Evolutionary conservation across 1,140 invertebrate genomes (phyloP).

Genomic region (Drosophila repletoides): DNA sequence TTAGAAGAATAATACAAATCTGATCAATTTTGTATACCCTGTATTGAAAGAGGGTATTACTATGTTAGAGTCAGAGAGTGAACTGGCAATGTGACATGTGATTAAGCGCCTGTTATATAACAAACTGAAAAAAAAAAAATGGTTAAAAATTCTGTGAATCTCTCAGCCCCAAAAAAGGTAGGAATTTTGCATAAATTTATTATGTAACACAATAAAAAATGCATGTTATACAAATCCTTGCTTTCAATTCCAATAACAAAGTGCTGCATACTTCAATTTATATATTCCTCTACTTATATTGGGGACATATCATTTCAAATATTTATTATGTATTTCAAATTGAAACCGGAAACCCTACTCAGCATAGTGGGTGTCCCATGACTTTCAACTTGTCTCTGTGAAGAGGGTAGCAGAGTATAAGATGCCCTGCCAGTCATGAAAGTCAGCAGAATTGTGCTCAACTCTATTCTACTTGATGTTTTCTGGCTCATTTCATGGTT

Average conservation of each 20-base stretch:
- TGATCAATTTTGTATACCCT: too few relatives aligned
- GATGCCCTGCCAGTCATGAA: neutral
- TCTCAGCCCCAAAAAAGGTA: too few relatives aligned
- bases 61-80: too few relatives aligned
- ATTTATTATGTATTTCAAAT: slow-evolving; percentile 21
- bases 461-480: neutral
- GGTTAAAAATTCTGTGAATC: neutral
- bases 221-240: neutral
- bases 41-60: too few relatives aligned
- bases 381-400: slow-evolving; percentile 26
- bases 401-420: slow-evolving; percentile 20
- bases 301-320: slow-evolving; percentile 16
- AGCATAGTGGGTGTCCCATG: slow-evolving; percentile 10
- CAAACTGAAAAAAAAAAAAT: neutral
- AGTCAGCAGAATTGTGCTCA: neutral
- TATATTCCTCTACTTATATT: neutral
- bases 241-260: neutral
- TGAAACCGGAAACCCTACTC: slow-evolving; percentile 43
- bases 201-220: too few relatives aligned
- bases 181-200: too few relatives aligned
- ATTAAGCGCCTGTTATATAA: neutral
- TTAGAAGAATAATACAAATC: too few relatives aligned
- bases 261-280: neutral
- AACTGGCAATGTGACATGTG: neutral
- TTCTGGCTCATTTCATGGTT: slow-evolving; percentile 35